Base-by-base conservation (phyloP, 2,888 invertebrate species). In the Peribatodes rhomboidaria region DNA sequence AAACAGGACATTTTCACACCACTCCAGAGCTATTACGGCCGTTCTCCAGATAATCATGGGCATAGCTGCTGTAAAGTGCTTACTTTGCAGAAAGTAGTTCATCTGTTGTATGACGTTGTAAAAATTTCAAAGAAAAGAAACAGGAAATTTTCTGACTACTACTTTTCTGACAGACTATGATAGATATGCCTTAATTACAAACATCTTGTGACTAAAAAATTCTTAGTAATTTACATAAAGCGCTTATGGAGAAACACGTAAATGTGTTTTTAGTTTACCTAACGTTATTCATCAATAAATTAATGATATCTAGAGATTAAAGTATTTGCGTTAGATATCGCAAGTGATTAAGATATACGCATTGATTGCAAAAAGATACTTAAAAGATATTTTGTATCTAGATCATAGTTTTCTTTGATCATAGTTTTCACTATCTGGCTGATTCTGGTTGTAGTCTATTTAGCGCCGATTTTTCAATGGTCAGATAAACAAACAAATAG, bases 271-370 rank as follows among this genome's bases (percentile, higher is more conserved):
- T 27, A 31, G 1, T 27, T 20, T 22, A 13, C 22, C 8, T 27
- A 14, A 18, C 16, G n/a, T 49, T 33, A 49, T 33, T 49, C 33
- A 13, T 16, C 16, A 49, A 33, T 49, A 33, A 33, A 49, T 49
- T 31, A 49, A 33, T 33, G 14, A 2, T 49, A 49, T 33, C 49
- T 18, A 31, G 11, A 11, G 49, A 49, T 49, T 49, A 49, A 49
- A 16, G 27, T 49, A 49, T 33, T 49, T 49, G 33, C 31, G 49
- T 11, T 31, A 10, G 49, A 33, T 49, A 49, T 16, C 49, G 33
- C 11, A 16, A 31, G 49, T 16, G 49, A 49, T 49, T 49, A 33
- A 49, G 49, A 49, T 71, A 68, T 49, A 11, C 31, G 10, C 9
- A 31, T 31, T 49, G 31, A 16, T 49, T 16, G 31, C 14, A 16